Base-by-base conservation (phyloP, 2,113 vertebrate species). In the Oncorhynchus kisutch region DNA sequence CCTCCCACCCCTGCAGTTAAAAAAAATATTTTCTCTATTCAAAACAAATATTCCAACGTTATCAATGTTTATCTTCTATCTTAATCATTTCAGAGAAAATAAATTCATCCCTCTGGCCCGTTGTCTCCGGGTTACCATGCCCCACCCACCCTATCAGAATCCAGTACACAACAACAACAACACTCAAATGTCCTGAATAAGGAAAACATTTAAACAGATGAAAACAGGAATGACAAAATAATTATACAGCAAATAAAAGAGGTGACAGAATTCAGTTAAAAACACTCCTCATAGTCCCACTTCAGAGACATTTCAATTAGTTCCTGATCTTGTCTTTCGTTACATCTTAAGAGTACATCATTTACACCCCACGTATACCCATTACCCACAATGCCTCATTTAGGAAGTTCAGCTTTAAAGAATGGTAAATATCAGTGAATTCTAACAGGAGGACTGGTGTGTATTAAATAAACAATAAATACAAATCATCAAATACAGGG, bases 21-120 rank as follows among this genome's bases (percentile, higher is more conserved):
- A 94, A 94, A 94, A 94, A 94, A 93, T 91, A 93, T 92, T 93
- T 91, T 92, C 92, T 94, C 92, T 93, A 90, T 92, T 93, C 91
- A 93, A 94, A 93, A 94, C 90, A 92, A 93, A 93, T 89, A 91
- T 90, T 92, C 90, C 84, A 92, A 90, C 89, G 85, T 93, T 88
- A 86, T 88, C 72, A 79, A 78, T 85, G 69, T 62, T 80, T 72
- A 14, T 85, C 79, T 84, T 90, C 4, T 5, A 31, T 31, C 87
- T 90, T 89, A 83, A 83, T 91, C 84, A 90, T 88, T 90, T 88
- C 78, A 85, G 89, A 87, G 83, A 88, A 90, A 89, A 84, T 88
- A 90, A 90, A 88, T 88, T 82, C 22, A 90, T 86, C 80, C 82
- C 64, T 86, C 81, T 74, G 83, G 76, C 84, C 84, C 82, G 0